A percentile compares a stretch with the other conserved stretches of the same genome.
Evolutionary conservation across 2,113 vertebrate species (phyloP).

Genomic region (Puntigrus tetrazona): DNA sequence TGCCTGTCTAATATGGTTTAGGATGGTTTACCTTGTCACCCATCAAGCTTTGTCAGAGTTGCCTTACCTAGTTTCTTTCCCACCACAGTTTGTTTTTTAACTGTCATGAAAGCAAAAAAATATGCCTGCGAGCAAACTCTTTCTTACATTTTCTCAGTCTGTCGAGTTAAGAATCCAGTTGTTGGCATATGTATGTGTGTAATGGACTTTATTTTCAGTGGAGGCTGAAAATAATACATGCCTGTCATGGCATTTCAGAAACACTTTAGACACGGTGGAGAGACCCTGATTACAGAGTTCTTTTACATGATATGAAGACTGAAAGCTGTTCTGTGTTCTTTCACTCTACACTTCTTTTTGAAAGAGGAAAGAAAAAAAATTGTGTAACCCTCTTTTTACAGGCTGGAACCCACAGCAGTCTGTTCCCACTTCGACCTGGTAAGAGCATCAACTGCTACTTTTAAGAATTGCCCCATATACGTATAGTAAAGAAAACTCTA

Average conservation of each 20-base stretch:
- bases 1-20: neutral
- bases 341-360: neutral
- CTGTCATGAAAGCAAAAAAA: neutral
- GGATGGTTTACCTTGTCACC: neutral
- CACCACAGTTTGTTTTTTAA: neutral
- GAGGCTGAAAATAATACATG: constrained; percentile 11
- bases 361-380: constrained; percentile 10
- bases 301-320: constrained; percentile 4
- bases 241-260: neutral
- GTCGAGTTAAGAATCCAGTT: neutral
- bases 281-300: neutral
- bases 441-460: constrained; percentile 46
- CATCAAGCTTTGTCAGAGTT: neutral
- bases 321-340: neutral
- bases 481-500: neutral
- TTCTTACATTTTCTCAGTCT: constrained; percentile 7
- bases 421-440: constrained; percentile 69
- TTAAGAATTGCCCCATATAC: neutral
- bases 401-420: constrained; percentile 26
- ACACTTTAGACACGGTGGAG: constrained; percentile 20
- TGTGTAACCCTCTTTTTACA: constrained; percentile 40
- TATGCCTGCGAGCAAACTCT: constrained; percentile 4
- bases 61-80: neutral
- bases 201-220: neutral
- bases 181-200: constrained; percentile 9